phyloP scores from a whole-genome alignment of 1,140 invertebrate species.

The Drosophila simulans region DNA sequence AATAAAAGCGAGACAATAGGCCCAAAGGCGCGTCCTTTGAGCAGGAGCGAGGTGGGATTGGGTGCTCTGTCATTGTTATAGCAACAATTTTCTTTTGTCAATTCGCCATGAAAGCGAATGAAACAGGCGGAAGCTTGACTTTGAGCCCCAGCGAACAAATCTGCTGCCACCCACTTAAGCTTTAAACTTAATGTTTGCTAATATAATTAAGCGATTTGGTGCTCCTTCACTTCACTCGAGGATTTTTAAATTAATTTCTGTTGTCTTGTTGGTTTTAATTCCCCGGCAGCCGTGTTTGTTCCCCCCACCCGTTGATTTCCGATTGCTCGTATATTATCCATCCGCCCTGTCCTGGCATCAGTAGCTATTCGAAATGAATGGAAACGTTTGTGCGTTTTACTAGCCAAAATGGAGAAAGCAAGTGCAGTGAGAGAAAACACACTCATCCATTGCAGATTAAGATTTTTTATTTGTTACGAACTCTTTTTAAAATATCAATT shows the following conservation, averaged over 20 bases:
- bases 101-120: conserved; percentile 28
- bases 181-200: conserved; percentile 65
- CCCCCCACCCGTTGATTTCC: not conserved
- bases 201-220: conserved; percentile 73
- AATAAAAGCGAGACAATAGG: conserved; percentile 57
- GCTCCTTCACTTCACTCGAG: conserved; percentile 39
- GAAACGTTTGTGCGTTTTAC: conserved; percentile 22
- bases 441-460: not conserved
- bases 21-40: not conserved
- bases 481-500: too few species aligned
- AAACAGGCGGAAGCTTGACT: conserved; percentile 14
- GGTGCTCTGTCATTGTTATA: conserved; percentile 32
- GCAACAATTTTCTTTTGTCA: conserved; percentile 50
- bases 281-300: not conserved
- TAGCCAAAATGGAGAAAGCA: not conserved
- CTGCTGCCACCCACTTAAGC: conserved; percentile 13
- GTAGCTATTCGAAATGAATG: conserved; percentile 32
- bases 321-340: conserved; percentile 32
- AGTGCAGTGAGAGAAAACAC: not conserved
- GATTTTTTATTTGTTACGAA: not conserved
- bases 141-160: not conserved
- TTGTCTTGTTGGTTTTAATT: conserved; percentile 51
- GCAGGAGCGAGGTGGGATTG: too few species aligned
- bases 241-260: conserved; percentile 74
- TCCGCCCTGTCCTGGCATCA: conserved; percentile 35